Conservation (phyloP, 2,797 vertebrate species). For the Rhabdomys pumilio region DNA sequence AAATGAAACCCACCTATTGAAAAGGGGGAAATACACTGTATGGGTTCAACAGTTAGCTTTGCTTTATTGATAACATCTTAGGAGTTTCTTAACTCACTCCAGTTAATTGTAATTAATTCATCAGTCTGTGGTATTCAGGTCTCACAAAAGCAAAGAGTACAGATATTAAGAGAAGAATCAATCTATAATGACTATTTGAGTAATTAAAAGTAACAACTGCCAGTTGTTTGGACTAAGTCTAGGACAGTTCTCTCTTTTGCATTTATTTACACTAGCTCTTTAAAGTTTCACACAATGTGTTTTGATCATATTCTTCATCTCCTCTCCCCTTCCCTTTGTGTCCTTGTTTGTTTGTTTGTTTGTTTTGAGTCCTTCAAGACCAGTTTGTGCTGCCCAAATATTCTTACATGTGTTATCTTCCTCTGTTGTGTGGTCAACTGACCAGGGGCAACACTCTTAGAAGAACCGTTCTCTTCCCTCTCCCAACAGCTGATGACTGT, state of each 20-base stretch:
- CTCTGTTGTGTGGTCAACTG: not conserved
- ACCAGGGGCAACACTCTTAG: too few relatives aligned
- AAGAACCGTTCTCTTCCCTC: not conserved
- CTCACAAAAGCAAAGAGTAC: not conserved
- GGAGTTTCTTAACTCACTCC: not conserved
- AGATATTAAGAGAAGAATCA: not conserved
- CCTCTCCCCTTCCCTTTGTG: not conserved
- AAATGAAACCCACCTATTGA: constrained; percentile 23
- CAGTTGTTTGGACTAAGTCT: not conserved
- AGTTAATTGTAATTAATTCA: not conserved
- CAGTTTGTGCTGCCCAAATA: not conserved
- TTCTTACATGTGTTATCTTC: not conserved
- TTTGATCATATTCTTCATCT: not conserved
- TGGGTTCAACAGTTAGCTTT: not conserved
- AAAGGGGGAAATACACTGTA: not conserved
- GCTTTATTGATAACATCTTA: constrained; percentile 13
- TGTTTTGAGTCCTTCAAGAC: not conserved
- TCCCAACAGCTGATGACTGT: not conserved
- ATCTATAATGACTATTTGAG: not conserved
- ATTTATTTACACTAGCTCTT: not conserved
- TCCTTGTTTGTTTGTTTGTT: not conserved
- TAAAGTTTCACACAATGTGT: not conserved
- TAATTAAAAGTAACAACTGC: not conserved
- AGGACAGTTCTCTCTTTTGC: not conserved
- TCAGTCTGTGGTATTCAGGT: not conserved